These are phyloP conservation scores for Morone chrysops DNA, from an alignment of 2,113 vertebrate genomes.

Conservation along the genomic window DNA sequence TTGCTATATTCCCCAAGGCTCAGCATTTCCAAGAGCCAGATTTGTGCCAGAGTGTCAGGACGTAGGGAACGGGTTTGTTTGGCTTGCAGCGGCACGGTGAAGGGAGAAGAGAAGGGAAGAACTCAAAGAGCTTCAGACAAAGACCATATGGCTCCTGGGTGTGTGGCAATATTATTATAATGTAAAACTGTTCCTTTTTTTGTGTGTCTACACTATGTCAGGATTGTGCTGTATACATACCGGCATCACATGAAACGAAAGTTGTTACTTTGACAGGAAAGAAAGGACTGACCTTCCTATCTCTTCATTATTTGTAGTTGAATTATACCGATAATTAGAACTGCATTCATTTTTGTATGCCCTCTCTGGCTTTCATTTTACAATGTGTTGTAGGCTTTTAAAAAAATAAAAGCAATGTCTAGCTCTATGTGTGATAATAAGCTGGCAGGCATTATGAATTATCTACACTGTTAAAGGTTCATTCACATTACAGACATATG, in stretches of 20 bases:
- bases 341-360: background rate
- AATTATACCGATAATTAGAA: constrained; percentile 20
- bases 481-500: constrained; percentile 5
- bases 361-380: constrained; percentile 10
- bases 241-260: constrained; percentile 29
- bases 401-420: constrained; percentile 21
- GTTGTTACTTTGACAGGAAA: constrained; percentile 1
- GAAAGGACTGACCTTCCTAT: constrained; percentile 21
- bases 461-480: constrained; percentile 7
- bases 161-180: constrained; percentile 52
- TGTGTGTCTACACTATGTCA: constrained; percentile 5
- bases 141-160: constrained; percentile 67
- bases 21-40: constrained; percentile 67
- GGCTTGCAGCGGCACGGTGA: constrained; percentile 47
- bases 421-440: constrained; percentile 10
- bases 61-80: constrained; percentile 59
- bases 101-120: constrained; percentile 49
- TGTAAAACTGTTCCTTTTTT: constrained; percentile 13
- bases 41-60: constrained; percentile 69
- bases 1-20: constrained; percentile 72
- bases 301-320: background rate
- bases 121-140: constrained; percentile 60
- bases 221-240: background rate
- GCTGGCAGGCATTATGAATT: constrained; percentile 21
- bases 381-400: background rate